phyloP scores from a whole-genome alignment of 2,888 invertebrate species.

The Anorthoa munda region DNA sequence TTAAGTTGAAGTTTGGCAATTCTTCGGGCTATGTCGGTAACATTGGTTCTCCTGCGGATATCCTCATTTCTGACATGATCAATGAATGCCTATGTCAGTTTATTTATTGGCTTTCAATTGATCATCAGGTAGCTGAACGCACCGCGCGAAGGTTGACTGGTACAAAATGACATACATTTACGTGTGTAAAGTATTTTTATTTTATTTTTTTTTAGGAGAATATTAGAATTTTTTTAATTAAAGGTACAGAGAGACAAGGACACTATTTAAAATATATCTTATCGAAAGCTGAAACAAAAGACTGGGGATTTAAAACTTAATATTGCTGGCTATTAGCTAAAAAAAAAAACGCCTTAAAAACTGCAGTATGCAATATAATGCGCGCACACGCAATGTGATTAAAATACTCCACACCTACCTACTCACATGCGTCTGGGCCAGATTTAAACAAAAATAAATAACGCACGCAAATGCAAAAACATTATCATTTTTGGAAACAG shows the following conservation, averaged over 20 bases:
- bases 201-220: too few species aligned
- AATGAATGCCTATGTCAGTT: background rate
- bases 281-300: background rate
- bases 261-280: too few species aligned
- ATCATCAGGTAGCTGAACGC: background rate
- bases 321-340: background rate
- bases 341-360: slow-evolving; percentile 2
- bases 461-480: slow-evolving; percentile 71
- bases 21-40: too few species aligned
- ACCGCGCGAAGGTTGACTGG: background rate
- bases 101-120: background rate
- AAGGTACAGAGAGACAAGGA: too few species aligned
- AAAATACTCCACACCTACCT: slow-evolving; percentile 18
- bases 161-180: background rate
- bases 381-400: slow-evolving; percentile 4
- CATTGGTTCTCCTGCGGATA: too few species aligned
- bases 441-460: slow-evolving; percentile 36
- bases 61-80: too few species aligned
- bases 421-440: slow-evolving; percentile 6
- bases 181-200: background rate
- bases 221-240: too few species aligned
- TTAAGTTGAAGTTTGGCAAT: too few species aligned
- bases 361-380: slow-evolving; percentile 4
- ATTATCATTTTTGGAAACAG: slow-evolving; percentile 71
- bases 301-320: background rate